phyloP scores from a whole-genome alignment of 1,140 invertebrate genomes.

The Drosophila novamexicana region DNA sequence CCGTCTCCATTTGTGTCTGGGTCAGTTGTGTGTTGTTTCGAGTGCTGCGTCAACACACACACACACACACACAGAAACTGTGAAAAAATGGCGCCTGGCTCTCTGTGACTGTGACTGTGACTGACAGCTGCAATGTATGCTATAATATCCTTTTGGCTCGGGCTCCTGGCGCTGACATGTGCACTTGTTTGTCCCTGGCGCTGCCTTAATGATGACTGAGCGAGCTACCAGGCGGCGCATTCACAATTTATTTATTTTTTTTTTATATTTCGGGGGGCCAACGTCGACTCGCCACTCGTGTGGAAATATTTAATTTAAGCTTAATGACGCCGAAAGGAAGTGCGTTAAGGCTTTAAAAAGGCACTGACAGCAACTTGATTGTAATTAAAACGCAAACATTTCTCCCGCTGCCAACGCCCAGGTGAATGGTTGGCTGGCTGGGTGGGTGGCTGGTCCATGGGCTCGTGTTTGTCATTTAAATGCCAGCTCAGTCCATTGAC shows the following conservation, averaged over 20 bases:
- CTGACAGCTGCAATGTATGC: slow-evolving; percentile 81
- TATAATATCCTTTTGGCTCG: slow-evolving; percentile 65
- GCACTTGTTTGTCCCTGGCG: slow-evolving; percentile 74
- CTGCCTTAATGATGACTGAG: slow-evolving; percentile 81
- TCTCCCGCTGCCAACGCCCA: slow-evolving; percentile 6
- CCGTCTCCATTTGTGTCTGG: slow-evolving; percentile 34
- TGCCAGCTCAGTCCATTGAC: slow-evolving; percentile 42
- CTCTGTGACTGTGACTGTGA: slow-evolving; percentile 48
- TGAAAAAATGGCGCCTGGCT: slow-evolving; percentile 6
- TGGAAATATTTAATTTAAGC: slow-evolving; percentile 83
- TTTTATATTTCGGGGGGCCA: slow-evolving; percentile 15
- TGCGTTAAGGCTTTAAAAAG: slow-evolving; percentile 67
- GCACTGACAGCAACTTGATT: slow-evolving; percentile 57
- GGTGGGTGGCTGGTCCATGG: slow-evolving; percentile 14
- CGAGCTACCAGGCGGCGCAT: slow-evolving; percentile 43
- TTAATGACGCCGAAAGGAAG: slow-evolving; percentile 75
- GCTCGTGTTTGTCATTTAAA: slow-evolving; percentile 73
- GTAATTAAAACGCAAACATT: slow-evolving; percentile 79
- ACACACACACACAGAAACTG: slow-evolving; percentile 23
- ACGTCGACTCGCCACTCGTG: slow-evolving; percentile 55
- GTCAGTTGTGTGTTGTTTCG: slow-evolving; percentile 58
- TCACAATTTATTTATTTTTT: slow-evolving; percentile 65
- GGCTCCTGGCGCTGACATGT: slow-evolving; percentile 69
- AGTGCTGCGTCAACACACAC: slow-evolving; percentile 69
- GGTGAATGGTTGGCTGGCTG: neutral